These are phyloP conservation scores for Micronycteris hirsuta DNA, from an alignment of 2,113 vertebrate genomes.

Conservation along the genomic window DNA sequence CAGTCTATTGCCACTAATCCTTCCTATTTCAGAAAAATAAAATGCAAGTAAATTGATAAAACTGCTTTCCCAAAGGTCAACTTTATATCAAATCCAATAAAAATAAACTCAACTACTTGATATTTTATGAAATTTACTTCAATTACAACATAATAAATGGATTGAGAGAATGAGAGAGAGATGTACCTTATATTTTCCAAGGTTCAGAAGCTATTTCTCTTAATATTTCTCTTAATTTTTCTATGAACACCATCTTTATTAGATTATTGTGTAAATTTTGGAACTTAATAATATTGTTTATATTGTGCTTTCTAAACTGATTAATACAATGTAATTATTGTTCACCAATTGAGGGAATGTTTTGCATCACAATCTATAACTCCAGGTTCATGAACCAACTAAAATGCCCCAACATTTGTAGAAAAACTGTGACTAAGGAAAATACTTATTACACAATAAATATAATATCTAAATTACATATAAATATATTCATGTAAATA, in stretches of 20 bases:
- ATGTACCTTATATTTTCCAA: neutral
- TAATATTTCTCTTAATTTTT: constrained; percentile 40
- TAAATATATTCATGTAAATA: neutral
- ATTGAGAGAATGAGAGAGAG: neutral
- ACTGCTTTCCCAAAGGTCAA: constrained; percentile 1
- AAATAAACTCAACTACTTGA: constrained; percentile 31
- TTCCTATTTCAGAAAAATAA: constrained; percentile 12
- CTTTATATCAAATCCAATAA: constrained; percentile 41
- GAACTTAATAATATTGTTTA: constrained; percentile 66
- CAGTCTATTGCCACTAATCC: neutral
- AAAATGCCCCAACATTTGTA: neutral
- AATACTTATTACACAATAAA: neutral
- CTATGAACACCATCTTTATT: constrained; percentile 63
- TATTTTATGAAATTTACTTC: constrained; percentile 44
- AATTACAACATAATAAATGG: constrained; percentile 9
- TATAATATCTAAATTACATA: neutral
- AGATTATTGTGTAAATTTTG: constrained; percentile 66
- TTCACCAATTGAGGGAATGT: constrained; percentile 62
- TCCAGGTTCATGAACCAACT: neutral
- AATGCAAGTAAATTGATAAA: neutral
- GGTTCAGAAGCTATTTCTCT: constrained; percentile 45
- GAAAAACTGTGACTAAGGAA: neutral
- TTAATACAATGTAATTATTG: constrained; percentile 63
- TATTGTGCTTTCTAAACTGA: constrained; percentile 62
- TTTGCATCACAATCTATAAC: constrained; percentile 64